Base-by-base conservation (phyloP, 2,113 vertebrate species). In the Polypterus senegalus region DNA sequence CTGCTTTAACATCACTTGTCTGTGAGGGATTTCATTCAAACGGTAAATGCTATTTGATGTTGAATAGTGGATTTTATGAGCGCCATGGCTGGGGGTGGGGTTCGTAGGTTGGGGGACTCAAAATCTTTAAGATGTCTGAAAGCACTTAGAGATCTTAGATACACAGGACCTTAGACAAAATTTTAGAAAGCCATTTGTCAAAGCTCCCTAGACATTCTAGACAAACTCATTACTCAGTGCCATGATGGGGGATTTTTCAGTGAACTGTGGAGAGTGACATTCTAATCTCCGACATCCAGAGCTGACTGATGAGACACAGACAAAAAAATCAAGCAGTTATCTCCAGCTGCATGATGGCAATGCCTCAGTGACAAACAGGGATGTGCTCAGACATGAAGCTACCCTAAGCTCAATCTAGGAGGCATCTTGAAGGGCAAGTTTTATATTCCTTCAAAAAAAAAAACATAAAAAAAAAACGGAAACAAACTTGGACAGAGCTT, bases 231-330 rank as follows among this genome's bases (percentile, higher is more conserved):
- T 64, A 68, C 69, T 65, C 66, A 69, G 56, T 63, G 57, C 64
- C 54, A 61, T 74, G 71, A 78, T 65, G 62, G 73, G 73, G 79
- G 70, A 79, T 69, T 67, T 80, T 70, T 79, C 79, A 76, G 62
- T 57, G 69, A 63, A 61, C 70, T 73, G 73, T 65, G 8, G 70
- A 76, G 73, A 80, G 73, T 81, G 77, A 76, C 77, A 81, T 77
- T 81, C 74, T 79, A 80, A 82, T 83, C 74, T 79, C 70, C 70
- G 74, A 61, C 54, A 71, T 60, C 73, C 71, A 62, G 8, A 4
- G 46, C 49, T 63, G 65, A 66, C 48, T 66, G 65, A 66, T 62
- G 65, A 66, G 61, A 6, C 49, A 53, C 46, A 46, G 46, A 57
- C 57, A 46, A 56, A 48, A 45, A 57, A 59, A 52, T 54, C 60